Conservation (phyloP, 2,113 vertebrate species). For the Amblyopsis rosae region DNA sequence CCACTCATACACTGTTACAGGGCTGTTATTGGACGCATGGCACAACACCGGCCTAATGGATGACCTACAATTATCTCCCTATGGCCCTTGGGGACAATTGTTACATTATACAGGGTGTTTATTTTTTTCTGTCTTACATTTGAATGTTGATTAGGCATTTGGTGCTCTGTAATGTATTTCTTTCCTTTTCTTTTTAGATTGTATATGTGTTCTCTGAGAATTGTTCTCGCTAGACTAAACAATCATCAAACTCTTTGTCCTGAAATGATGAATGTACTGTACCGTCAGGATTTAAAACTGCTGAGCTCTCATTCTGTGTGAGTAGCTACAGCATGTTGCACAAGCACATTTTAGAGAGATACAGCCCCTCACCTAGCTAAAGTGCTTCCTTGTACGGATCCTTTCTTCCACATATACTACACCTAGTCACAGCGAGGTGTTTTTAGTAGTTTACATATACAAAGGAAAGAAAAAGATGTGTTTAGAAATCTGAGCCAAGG, state of each 20-base stretch:
- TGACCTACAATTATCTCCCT: conserved; percentile 37
- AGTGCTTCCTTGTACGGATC: conserved; percentile 23
- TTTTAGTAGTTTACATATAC: conserved; percentile 56
- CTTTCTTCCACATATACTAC: conserved; percentile 44
- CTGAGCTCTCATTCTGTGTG: conserved; percentile 53
- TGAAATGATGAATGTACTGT: conserved; percentile 33
- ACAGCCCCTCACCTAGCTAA: conserved; percentile 24
- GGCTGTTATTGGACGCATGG: conserved; percentile 39
- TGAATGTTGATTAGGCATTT: conserved; percentile 6
- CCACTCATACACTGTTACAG: conserved; percentile 52
- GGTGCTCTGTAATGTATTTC: background rate
- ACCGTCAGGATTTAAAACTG: conserved; percentile 36
- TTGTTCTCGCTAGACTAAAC: background rate
- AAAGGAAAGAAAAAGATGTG: conserved; percentile 60
- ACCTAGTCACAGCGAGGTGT: conserved; percentile 61
- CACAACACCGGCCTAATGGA: conserved; percentile 30
- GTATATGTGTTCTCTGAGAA: background rate
- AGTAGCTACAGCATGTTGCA: conserved; percentile 29
- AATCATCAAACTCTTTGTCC: conserved; percentile 20
- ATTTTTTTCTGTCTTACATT: conserved; percentile 13
- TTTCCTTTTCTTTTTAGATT: background rate
- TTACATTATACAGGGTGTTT: background rate
- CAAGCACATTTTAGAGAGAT: conserved; percentile 37
- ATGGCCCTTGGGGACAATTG: conserved; percentile 24
- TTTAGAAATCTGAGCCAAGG: conserved; percentile 65